Base-by-base conservation (phyloP, 1,140 invertebrate species). In the Conopomorpha cramerella region DNA sequence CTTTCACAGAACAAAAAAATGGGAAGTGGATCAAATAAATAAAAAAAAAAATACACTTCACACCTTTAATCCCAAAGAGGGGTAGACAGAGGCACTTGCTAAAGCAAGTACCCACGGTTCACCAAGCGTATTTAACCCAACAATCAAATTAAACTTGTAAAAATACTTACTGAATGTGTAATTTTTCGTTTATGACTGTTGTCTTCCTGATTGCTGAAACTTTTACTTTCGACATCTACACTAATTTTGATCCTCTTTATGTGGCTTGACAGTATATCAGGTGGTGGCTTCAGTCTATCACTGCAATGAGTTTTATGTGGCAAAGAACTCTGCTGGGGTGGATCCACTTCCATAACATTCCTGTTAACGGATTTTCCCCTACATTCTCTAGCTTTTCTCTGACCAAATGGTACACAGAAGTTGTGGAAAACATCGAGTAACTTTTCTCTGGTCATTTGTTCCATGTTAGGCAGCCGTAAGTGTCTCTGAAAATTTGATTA, bases 191-290 rank as follows among this genome's bases (percentile, higher is more conserved):
- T 55, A 38, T 35, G 46, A 32, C 36, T 38, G 44, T 46, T 49
- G 43, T 39, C 37, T 34, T 42, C 27, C 15, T 32, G 42, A 23
- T 31, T 39, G n/a, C n/a, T n/a, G n/a, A n/a, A n/a, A n/a, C n/a
- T n/a, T 23, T 30, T 23, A 33, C 38, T 37, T 30, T 41, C 19
- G 19, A 40, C 18, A 29, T 48, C 49, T 16, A 41, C 50, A 31
- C 66, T 59, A 32, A 74, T 38, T 39, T 63, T 71, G 10, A 71
- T 62, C 36, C 63, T 55, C 33, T 74, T 74, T 43, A 60, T 57
- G 27, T 66, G 63, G 16, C 65, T 58, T 1, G 61, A 59, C 4
- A 66, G 28, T 0, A 58, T 17, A 36, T 72, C 66, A 13, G 65
- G 63, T 1, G 66, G 55, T 2, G 70, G 66, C 36, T 66, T 68